A percentile compares a stretch with the other conserved stretches of the same genome.
These are phyloP conservation scores for Agrilus planipennis DNA, from an alignment of 1,140 invertebrate species.

Conservation along the genomic window DNA sequence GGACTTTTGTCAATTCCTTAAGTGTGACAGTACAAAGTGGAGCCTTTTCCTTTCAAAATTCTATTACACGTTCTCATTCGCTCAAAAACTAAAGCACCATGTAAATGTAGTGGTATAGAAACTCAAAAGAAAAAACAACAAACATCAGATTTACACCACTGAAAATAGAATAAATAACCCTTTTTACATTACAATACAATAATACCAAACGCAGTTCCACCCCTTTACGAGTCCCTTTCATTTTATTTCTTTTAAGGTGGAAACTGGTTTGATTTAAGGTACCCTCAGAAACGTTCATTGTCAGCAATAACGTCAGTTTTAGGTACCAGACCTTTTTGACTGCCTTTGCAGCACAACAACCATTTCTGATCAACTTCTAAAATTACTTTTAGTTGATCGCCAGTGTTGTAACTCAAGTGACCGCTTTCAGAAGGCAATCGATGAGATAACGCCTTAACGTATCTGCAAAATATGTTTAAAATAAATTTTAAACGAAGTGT, in stretches of 20 bases:
- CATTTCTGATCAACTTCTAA: constrained; percentile 66
- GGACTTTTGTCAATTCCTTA: too few species aligned
- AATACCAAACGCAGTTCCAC: not conserved
- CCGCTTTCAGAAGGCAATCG: constrained; percentile 60
- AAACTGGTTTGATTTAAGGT: too few species aligned
- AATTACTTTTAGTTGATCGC: constrained; percentile 58
- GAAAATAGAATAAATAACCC: not conserved
- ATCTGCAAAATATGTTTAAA: too few species aligned
- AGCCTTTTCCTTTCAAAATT: too few species aligned
- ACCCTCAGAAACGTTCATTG: constrained; percentile 13
- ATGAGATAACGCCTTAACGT: constrained; percentile 61
- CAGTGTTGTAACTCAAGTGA: constrained; percentile 67
- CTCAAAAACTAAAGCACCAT: not conserved
- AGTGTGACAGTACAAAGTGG: too few species aligned
- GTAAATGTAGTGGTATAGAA: not conserved
- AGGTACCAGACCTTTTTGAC: constrained; percentile 67
- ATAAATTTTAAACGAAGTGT: too few species aligned
- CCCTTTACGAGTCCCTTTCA: too few species aligned
- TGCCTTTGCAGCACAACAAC: constrained; percentile 61
- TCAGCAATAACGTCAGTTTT: constrained; percentile 52
- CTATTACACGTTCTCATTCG: too few species aligned
- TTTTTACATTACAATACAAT: not conserved
- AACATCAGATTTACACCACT: too few species aligned
- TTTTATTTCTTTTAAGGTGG: not conserved
- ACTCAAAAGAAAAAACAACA: not conserved